phyloP scores from a whole-genome alignment of 2,113 vertebrate species.

The Myotis yumanensis region DNA sequence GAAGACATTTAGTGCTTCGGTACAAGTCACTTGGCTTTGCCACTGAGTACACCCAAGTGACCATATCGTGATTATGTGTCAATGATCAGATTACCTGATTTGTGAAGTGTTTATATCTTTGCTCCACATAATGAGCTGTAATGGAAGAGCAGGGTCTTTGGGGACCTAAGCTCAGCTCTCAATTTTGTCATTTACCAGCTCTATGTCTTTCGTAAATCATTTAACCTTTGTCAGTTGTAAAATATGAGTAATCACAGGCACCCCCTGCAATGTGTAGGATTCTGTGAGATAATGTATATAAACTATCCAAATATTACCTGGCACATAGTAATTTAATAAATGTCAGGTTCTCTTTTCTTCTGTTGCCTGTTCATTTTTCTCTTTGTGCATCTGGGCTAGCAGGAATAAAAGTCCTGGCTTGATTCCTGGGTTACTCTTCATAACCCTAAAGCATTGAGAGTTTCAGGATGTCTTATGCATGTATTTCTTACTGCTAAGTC shows the following conservation, averaged over 20 bases:
- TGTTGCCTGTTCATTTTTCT: background rate
- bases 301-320: background rate
- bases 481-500: background rate
- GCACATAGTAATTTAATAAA: background rate
- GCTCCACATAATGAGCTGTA: background rate
- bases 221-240: background rate
- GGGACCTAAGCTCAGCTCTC: background rate
- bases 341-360: background rate
- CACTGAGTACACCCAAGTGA: background rate
- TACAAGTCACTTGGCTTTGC: background rate
- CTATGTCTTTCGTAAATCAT: background rate
- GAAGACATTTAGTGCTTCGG: background rate
- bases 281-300: background rate
- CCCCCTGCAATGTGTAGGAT: background rate
- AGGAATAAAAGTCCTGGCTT: background rate
- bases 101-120: background rate
- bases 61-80: background rate
- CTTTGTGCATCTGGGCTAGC: background rate
- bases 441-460: background rate
- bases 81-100: background rate
- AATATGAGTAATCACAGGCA: background rate
- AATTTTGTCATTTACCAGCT: background rate
- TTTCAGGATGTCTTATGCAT: background rate
- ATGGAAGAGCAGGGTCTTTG: background rate
- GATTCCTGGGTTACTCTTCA: background rate